These are phyloP conservation scores for Oxytorus armatus DNA, from an alignment of 2,888 invertebrate genomes.

Conservation along the genomic window DNA sequence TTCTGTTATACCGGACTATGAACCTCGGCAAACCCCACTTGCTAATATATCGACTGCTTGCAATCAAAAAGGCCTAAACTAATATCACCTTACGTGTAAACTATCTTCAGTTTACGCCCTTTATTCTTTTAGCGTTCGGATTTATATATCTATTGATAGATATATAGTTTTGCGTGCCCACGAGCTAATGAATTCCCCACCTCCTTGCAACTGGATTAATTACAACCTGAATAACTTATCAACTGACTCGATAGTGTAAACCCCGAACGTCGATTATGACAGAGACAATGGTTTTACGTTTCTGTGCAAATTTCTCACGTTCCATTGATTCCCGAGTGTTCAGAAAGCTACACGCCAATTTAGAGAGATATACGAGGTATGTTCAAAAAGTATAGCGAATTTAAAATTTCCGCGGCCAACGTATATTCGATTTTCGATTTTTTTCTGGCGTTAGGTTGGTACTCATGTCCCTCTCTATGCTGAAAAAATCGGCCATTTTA, in stretches of 20 bases:
- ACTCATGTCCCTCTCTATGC: no score
- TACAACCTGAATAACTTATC: slow-evolving; percentile 13
- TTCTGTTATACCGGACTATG: slow-evolving; percentile 17
- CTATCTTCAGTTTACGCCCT: not conserved
- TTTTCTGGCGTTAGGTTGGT: no score
- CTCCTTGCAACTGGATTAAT: slow-evolving; percentile 7
- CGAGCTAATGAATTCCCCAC: not conserved
- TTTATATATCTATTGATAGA: not conserved
- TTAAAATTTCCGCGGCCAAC: no score
- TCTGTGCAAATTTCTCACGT: not conserved
- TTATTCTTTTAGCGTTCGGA: not conserved
- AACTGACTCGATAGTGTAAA: slow-evolving; percentile 16
- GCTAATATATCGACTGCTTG: slow-evolving; percentile 7
- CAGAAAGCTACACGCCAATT: no score
- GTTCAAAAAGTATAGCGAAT: no score
- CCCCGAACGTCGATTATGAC: not conserved
- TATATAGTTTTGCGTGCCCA: slow-evolving; percentile 6
- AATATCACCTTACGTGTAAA: not conserved
- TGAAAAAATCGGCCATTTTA: no score
- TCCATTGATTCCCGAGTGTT: not conserved
- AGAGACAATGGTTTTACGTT: not conserved
- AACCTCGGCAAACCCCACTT: slow-evolving; percentile 13
- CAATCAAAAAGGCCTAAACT: not conserved
- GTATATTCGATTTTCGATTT: no score
- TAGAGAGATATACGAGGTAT: no score